A percentile compares a stretch with the other conserved stretches of the same genome.
phyloP scores from a whole-genome alignment of 2,888 invertebrate species.

The Tolmerus cingulatus region DNA sequence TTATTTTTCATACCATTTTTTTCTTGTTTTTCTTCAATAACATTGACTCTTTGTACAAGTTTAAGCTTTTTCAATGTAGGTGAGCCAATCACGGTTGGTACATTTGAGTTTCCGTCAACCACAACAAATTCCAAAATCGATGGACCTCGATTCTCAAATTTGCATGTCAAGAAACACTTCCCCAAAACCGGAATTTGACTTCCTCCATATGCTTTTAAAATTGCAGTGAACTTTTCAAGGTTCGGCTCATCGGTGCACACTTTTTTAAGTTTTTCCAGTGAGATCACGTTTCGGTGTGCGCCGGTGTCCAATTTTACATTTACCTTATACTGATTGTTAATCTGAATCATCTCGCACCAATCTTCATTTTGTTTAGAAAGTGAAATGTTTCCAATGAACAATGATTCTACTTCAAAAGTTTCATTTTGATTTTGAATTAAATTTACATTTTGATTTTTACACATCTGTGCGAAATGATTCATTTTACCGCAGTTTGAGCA shows the following conservation, averaged over 20 bases:
- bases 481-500: neutral
- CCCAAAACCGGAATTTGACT: neutral
- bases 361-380: neutral
- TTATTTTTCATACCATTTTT: neutral
- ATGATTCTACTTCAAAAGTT: neutral
- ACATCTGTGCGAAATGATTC: neutral
- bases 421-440: neutral
- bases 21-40: neutral
- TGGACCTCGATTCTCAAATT: neutral
- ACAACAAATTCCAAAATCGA: neutral
- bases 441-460: neutral
- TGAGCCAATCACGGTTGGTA: neutral
- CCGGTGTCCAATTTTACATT: neutral
- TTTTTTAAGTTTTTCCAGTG: neutral
- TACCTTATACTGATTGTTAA: neutral
- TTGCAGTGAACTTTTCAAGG: neutral
- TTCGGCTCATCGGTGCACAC: neutral
- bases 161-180: neutral
- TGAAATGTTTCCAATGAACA: neutral
- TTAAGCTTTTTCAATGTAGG: constrained; percentile 3
- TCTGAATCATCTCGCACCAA: neutral
- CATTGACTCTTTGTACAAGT: constrained; percentile 11
- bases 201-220: neutral
- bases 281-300: neutral
- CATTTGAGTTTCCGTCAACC: neutral